These are phyloP conservation scores for Columbina picui DNA, from an alignment of 2,113 vertebrate genomes.

Conservation along the genomic window DNA sequence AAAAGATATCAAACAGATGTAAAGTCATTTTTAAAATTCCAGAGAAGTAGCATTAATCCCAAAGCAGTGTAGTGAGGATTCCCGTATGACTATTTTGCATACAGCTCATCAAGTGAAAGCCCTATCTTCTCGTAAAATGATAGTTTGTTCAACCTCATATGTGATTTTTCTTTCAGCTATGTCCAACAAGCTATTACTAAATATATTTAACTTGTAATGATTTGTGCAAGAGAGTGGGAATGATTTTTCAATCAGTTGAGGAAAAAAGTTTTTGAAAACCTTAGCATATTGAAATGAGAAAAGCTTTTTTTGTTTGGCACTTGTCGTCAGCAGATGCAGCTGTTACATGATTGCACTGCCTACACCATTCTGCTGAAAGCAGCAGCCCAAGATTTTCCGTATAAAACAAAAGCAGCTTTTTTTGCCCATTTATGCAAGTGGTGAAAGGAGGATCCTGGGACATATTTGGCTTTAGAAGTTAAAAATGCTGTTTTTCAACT, in stretches of 20 bases:
- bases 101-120: conserved; percentile 33
- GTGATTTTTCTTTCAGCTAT: conserved; percentile 45
- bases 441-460: background rate
- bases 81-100: background rate
- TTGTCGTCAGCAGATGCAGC: background rate
- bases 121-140: background rate
- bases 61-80: background rate
- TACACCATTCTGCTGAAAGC: background rate
- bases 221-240: background rate
- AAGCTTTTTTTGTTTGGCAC: background rate
- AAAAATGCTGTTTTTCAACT: background rate
- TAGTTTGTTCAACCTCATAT: conserved; percentile 19
- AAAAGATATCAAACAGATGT: conserved; percentile 19
- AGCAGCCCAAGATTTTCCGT: background rate
- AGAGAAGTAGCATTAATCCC: conserved; percentile 30
- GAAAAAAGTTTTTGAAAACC: background rate
- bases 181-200: conserved; percentile 33
- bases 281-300: background rate
- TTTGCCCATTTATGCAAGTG: background rate
- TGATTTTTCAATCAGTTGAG: background rate
- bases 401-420: background rate
- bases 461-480: background rate
- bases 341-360: background rate
- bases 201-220: conserved; percentile 18
- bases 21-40: background rate